Conservation (phyloP, 2,888 invertebrate species). For the Chaetoderma sp. region DNA sequence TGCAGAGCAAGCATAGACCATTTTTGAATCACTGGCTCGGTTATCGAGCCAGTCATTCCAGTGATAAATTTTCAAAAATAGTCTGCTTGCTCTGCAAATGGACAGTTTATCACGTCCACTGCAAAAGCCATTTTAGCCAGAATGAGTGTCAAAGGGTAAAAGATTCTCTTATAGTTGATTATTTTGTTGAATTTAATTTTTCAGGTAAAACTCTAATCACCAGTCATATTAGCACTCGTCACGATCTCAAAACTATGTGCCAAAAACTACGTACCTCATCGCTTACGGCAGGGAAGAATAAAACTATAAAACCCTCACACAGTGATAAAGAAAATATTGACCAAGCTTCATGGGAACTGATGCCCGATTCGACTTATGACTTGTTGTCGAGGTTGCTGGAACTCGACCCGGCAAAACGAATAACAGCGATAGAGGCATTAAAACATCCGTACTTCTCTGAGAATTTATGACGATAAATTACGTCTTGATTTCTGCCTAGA, state of each 20-base stretch:
- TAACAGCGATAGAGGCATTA: constrained; percentile 81
- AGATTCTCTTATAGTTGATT: background rate
- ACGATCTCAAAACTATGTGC: constrained; percentile 68
- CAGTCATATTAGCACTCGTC: constrained; percentile 45
- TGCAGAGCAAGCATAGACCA: too few relatives aligned
- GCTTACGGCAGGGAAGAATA: background rate
- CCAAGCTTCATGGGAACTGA: constrained; percentile 38
- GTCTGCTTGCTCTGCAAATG: too few relatives aligned
- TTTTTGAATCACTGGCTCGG: too few relatives aligned
- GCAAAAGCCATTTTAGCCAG: too few relatives aligned
- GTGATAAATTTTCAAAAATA: too few relatives aligned
- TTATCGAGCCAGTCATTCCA: too few relatives aligned
- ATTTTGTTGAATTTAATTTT: constrained; percentile 20
- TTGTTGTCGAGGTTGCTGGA: constrained; percentile 80
- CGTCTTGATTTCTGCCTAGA: too few relatives aligned
- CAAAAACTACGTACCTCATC: constrained; percentile 54
- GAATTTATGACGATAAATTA: background rate
- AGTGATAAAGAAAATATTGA: constrained; percentile 32
- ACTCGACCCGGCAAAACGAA: constrained; percentile 81
- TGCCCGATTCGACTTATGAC: constrained; percentile 80
- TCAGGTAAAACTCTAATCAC: constrained; percentile 60
- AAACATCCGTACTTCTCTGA: constrained; percentile 79
- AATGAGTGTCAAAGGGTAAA: too few relatives aligned
- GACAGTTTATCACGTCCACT: too few relatives aligned
- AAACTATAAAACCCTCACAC: constrained; percentile 12